Evolutionary conservation across 2,888 invertebrate species (phyloP).

Genomic region (Leptogaster cylindrica): DNA sequence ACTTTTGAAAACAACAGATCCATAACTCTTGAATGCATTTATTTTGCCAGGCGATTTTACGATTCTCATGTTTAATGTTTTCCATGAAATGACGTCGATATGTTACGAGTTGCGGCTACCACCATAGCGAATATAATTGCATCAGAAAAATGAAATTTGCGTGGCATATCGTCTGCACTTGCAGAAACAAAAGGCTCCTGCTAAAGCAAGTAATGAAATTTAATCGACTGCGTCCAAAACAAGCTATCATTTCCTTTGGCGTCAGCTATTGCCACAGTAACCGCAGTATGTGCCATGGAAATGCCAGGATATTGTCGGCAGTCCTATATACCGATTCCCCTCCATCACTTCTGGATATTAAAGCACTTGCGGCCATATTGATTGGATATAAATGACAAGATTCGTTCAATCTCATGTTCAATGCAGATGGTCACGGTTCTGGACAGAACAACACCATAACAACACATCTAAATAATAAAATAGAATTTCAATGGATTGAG

Average conservation of each 20-base stretch:
- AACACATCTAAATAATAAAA: too few relatives aligned
- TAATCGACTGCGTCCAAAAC: constrained; percentile 27
- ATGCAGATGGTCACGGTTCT: too few relatives aligned
- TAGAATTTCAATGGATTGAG: too few relatives aligned
- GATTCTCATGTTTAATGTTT: constrained; percentile 6
- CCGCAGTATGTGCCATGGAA: neutral
- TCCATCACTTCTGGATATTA: neutral
- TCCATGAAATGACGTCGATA: constrained; percentile 5
- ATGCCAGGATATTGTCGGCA: too few relatives aligned
- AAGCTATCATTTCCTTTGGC: neutral
- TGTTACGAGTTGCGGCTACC: neutral
- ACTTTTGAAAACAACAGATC: too few relatives aligned
- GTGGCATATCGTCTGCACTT: neutral
- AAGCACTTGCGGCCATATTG: constrained; percentile 28
- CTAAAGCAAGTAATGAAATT: constrained; percentile 26
- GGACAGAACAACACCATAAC: too few relatives aligned
- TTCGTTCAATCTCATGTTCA: constrained; percentile 21
- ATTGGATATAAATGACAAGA: constrained; percentile 20
- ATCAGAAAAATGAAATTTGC: neutral
- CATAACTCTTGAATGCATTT: too few relatives aligned
- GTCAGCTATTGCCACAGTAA: neutral
- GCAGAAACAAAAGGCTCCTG: constrained; percentile 2
- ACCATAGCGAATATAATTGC: constrained; percentile 1
- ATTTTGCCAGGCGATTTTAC: too few relatives aligned
- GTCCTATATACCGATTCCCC: too few relatives aligned